phyloP scores from a whole-genome alignment of 2,888 invertebrate species.

The Empis livida region DNA sequence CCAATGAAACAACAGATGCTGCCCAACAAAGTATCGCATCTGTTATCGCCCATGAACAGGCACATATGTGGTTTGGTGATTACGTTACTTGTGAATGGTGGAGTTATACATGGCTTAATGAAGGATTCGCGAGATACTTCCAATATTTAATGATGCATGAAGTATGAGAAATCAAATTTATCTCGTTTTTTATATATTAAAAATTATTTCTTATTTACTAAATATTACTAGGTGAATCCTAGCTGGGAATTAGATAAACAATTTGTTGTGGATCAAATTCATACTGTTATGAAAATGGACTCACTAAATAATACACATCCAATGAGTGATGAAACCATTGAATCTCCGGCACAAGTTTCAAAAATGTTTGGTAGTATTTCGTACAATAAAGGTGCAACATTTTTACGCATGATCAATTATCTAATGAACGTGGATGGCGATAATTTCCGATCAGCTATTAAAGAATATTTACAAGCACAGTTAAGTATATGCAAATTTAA shows the following conservation, averaged over 20 bases:
- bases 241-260: conserved; percentile 53
- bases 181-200: conserved; percentile 5
- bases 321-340: conserved; percentile 42
- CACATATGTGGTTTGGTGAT: conserved; percentile 58
- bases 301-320: conserved; percentile 45
- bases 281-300: conserved; percentile 47
- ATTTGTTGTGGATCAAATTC: conserved; percentile 57
- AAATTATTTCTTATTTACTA: conserved; percentile 16
- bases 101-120: conserved; percentile 49
- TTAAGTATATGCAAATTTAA: conserved; percentile 12
- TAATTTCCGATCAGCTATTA: conserved; percentile 42
- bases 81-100: conserved; percentile 42
- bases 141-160: conserved; percentile 48
- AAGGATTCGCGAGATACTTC: conserved; percentile 57
- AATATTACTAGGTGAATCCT: conserved; percentile 42
- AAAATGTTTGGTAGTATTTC: conserved; percentile 52
- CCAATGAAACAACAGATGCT: conserved; percentile 41
- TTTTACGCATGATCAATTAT: conserved; percentile 57
- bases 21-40: conserved; percentile 49
- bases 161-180: conserved; percentile 25
- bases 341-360: conserved; percentile 43
- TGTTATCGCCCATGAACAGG: conserved; percentile 39
- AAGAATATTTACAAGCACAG: conserved; percentile 38
- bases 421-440: conserved; percentile 41
- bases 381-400: conserved; percentile 53